Conservation (phyloP, 1,140 invertebrate genomes). For the Cephus cinctus region DNA sequence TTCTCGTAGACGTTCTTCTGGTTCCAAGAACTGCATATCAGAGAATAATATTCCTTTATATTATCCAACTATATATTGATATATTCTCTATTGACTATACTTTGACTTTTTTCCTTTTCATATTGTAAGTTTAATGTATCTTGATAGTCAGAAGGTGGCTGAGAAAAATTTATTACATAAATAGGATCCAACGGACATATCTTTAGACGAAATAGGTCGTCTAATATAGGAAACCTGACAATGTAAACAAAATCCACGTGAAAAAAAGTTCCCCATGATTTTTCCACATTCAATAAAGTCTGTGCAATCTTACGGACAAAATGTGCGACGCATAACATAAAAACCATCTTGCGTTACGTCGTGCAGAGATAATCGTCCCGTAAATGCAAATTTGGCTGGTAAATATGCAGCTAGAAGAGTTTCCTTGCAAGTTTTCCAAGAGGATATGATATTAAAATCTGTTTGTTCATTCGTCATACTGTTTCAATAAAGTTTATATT, state of each 20-base stretch:
- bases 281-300: no score
- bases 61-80: no score
- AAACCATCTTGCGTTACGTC: slow-evolving; percentile 56
- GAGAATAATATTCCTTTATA: no score
- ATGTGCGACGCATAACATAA: slow-evolving; percentile 37
- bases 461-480: slow-evolving; percentile 58
- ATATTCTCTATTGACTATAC: no score
- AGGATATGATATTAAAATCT: slow-evolving; percentile 46
- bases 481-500: slow-evolving; percentile 4
- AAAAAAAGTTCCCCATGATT: background rate
- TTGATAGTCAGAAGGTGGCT: background rate
- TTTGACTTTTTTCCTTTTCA: no score
- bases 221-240: slow-evolving; percentile 42
- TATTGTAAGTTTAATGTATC: no score
- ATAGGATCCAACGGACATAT: slow-evolving; percentile 38
- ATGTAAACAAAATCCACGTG: background rate
- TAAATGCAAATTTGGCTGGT: slow-evolving; percentile 59
- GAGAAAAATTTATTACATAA: slow-evolving; percentile 40
- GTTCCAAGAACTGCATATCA: no score
- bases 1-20: no score
- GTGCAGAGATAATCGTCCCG: slow-evolving; percentile 54
- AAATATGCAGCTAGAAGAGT: slow-evolving; percentile 56
- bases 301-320: slow-evolving; percentile 35
- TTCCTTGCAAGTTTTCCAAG: slow-evolving; percentile 58
- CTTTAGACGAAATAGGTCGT: slow-evolving; percentile 40